Percentiles rank a stretch among this genome's conserved stretches.
phyloP scores from a whole-genome alignment of 1,140 invertebrate species.

The Sogatella furcifera region DNA sequence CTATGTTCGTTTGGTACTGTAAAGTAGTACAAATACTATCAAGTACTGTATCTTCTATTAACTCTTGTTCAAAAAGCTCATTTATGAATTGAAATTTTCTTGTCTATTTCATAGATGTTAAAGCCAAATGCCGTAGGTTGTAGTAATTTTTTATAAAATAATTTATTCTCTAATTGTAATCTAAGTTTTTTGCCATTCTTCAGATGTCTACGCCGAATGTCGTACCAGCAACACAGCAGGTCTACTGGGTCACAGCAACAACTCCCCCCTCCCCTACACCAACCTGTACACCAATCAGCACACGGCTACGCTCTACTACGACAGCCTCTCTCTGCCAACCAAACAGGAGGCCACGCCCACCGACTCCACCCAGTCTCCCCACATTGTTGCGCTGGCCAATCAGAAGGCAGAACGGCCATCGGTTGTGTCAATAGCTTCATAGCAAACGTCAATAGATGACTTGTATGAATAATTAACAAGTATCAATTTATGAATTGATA shows the following conservation, averaged over 20 bases:
- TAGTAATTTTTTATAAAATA: not conserved
- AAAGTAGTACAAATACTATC: too few species aligned
- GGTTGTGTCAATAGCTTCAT: slow-evolving; percentile 12
- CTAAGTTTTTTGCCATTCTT: too few species aligned
- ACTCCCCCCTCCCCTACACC: not conserved
- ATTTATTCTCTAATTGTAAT: not conserved
- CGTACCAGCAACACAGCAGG: not conserved
- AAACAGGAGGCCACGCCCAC: not conserved
- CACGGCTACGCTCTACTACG: slow-evolving; percentile 12
- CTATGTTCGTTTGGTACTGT: too few species aligned
- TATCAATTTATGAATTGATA: too few species aligned
- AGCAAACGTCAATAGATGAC: too few species aligned
- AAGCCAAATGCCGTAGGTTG: too few species aligned
- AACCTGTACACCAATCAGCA: slow-evolving; percentile 3
- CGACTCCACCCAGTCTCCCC: slow-evolving; percentile 5
- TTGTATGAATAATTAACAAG: too few species aligned
- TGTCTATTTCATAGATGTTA: too few species aligned
- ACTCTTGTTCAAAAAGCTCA: too few species aligned
- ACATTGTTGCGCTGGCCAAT: slow-evolving; percentile 15
- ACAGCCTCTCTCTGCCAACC: not conserved
- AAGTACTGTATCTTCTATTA: too few species aligned
- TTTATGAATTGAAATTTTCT: too few species aligned
- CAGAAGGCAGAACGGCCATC: slow-evolving; percentile 20
- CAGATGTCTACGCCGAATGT: not conserved
- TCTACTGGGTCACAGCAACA: not conserved